Evolutionary conservation across 2,797 vertebrate genomes (phyloP), one percentile per base, ranked within the genome.

Genomic region (Crocidura indochinensis): DNA sequence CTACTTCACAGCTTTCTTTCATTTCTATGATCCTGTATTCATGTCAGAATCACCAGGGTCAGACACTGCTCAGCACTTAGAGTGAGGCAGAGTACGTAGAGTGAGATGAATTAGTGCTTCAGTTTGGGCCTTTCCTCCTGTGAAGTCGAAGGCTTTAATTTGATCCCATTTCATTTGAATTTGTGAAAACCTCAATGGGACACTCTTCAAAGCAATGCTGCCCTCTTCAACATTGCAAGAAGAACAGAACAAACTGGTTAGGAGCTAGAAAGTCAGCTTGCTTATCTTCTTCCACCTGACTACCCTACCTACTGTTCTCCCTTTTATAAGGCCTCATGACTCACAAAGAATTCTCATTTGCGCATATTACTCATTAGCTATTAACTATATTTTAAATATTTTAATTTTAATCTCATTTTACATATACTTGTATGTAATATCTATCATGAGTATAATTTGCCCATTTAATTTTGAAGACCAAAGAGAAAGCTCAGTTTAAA

Each of bases 401-500:
- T 5, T 60, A 51, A 68, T 27, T 88, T 73, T 80, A 72, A 67
- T 85, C 12, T 74, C 60, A 49, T 67, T 82, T 90, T 69, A 77
- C 15, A 44, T 60, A 51, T 72, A 29, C 15, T 77, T 83, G 11
- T 49, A 14, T 90, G 46, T 26, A 76, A 78, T 24, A 49, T 74
- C 53, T 60, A 60, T 88, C 83, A 77, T 60, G 31, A 78, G 14
- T 83, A 65, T 79, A 73, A 74, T 91, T 89, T 87, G 46, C 47
- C 76, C 84, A 72, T 24, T 87, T 90, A 71, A 93, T 80, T 88
- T 92, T 31, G 72, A 47, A 74, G 88, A 75, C 49, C 85, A 89
- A 91, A 86, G 83, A 71, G 31, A 53, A 75, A 74, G 26, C 72
- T 27, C 62, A 81, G 46, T 83, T 91, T 78, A 90, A 49, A 87